Base-by-base conservation (phyloP, 2,113 vertebrate species). In the Nycticebus coucang region DNA sequence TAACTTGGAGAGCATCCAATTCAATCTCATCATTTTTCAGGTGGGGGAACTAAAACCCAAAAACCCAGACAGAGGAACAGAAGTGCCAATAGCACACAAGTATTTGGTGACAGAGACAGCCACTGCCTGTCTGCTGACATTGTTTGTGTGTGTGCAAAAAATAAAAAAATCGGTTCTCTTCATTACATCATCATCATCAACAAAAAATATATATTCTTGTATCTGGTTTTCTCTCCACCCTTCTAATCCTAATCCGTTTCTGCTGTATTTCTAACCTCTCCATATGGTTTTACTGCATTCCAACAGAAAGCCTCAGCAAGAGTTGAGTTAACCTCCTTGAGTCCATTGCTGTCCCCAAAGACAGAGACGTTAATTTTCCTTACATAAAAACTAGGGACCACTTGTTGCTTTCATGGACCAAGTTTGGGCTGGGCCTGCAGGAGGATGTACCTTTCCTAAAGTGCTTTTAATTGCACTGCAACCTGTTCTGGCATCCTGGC, bases 361-460 rank as follows among this genome's bases (percentile, higher is more conserved):
- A 91, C 66, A 85, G 62, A 87, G 62, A 68, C 30, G 57, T 17
- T 41, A 60, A n/a, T 18, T 80, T 55, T 41, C 6, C 41, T 84
- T 13, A 6, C 33, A 21, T 24, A 28, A 28, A 19, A 59, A 59
- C 5, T 22, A 69, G 33, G 60, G 57, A n/a, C 50, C 93, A 97
- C 95, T 91, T 97, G 96, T 96, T 96, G 94, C 95, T 96, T 86
- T 88, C 30, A 87, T 4, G 41, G 74, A 9, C 62, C 50, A 72
- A 84, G 35, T 69, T 78, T 74, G 41, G 7, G 8, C 28, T 10
- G 41, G 33, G 22, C 81, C 30, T 64, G 60, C 41, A 71, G 30
- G 60, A 41, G 4, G 37, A 4, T 11, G 9, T 18, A 14, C 45
- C 66, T 75, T 59, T 84, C 28, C 59, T 66, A 83, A 50, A 66